Evolutionary conservation across 1,140 invertebrate genomes (phyloP), one percentile per base, ranked within the genome.

Genomic region (Cherax destructor): DNA sequence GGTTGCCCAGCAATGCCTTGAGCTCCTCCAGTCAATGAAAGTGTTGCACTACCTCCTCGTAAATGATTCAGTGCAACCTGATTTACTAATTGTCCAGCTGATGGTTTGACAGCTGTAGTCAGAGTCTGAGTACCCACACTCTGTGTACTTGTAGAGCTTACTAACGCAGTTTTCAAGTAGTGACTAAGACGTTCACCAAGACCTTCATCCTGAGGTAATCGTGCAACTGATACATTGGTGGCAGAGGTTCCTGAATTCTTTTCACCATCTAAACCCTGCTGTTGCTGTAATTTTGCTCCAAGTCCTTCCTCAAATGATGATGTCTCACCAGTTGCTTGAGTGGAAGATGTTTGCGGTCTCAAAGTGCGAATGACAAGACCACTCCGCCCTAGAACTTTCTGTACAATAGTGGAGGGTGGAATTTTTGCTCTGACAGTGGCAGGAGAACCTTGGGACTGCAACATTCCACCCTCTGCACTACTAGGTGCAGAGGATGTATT

Each of bases 61-160:
- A 93, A 80, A 52, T 93, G 88, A 81, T 93, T 93, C 91, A 93
- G 84, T 9, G 91, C 92, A 61, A 93, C 92, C n/a, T 93, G 92
- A 87, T 91, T 93, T 0, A 93, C 92, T 65, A 90, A 80, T 85
- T 93, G 92, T 11, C 92, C 92, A 59, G 92, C 91, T 50, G 91
- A 90, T 41, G 91, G 88, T 88, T 93, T 93, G 1, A 93, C 92
- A 74, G 92, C 92, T 47, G 92, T 93, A 13, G 92, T 93, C 41
- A 92, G 85, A 18, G 92, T 93, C 59, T 93, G 92, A 50, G 92
- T 93, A n/a, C 92, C 92, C 30, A 93, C 92, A 90, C 92, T 93
- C 49, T 93, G 92, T 21, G 91, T 92, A 80, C 91, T 93, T 49
- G 92, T 93, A n/a, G 92, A 92, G 79, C 91, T 91, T 52, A 86